Evolutionary conservation across 2,888 invertebrate species (phyloP), one percentile per base, ranked within the genome.

Genomic region (Diloba caeruleocephala): DNA sequence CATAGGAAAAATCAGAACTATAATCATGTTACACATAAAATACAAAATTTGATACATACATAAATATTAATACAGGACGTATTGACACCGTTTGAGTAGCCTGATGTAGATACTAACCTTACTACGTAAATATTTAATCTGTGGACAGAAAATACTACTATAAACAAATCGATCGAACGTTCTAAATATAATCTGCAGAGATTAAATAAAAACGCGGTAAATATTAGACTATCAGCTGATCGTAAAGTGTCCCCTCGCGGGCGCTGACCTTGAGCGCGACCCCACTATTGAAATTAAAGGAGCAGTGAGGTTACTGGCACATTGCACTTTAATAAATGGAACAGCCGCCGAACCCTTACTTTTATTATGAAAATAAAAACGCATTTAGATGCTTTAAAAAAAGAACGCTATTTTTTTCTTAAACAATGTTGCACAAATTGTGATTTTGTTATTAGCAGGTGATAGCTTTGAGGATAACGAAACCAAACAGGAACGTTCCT

Each of bases 201-300:
- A 51, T 51, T 43, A 62, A 65, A n/a, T n/a, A n/a, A 71, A 71
- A 72, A 44, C 28, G 54, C 48, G 60, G 52, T 36, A 60, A 72
- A 71, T 73, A 71, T 64, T 45, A 62, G 71, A 77, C 74, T 80
- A 85, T 81, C 90, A 91, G 90, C 90, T 90, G 92, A 92, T 91
- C 88, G 82, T 87, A 85, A 85, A 89, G 79, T 87, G 90, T 91
- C 90, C 91, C 91, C 90, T 88, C 85, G 67, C 76, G 84, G 79
- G 82, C 84, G 82, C 77, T 81, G 90, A 88, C 92, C 91, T 91
- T 91, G 92, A 86, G 77, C 83, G 80, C 87, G 89, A 90, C 92
- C 92, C 91, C 91, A 92, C 92, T 92, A 92, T 92, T 92, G 89
- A 92, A 92, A 92, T 90, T 89, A 90, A 90, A 90, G 81, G 80